Conservation (phyloP, 2,797 vertebrate species). For the Gymnocypris eckloni region DNA sequence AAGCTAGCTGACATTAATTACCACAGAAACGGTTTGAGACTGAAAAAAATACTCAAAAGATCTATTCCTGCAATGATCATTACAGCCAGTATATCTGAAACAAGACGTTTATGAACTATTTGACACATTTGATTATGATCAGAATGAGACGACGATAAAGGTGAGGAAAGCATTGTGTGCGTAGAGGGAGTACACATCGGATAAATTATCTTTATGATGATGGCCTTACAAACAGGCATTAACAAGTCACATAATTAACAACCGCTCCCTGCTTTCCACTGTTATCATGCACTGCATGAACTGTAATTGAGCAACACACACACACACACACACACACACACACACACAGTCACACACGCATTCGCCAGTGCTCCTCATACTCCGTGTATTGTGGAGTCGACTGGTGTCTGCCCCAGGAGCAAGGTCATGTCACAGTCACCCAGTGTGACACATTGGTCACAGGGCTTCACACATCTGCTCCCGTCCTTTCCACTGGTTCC, state of each 20-base stretch:
- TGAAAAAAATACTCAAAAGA: slow-evolving; percentile 17
- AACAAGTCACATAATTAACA: slow-evolving; percentile 43
- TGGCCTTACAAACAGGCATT: slow-evolving; percentile 31
- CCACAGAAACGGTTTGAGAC: slow-evolving; percentile 44
- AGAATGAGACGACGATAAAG: slow-evolving; percentile 19
- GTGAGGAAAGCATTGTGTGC: not conserved
- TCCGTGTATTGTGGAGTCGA: slow-evolving; percentile 58
- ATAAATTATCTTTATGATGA: slow-evolving; percentile 9
- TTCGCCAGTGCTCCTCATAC: slow-evolving; percentile 6
- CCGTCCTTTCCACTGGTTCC: slow-evolving; percentile 68
- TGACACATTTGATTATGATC: slow-evolving; percentile 38
- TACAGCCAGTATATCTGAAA: slow-evolving; percentile 44
- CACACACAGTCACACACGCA: not conserved
- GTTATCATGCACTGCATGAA: slow-evolving; percentile 31
- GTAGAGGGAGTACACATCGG: not conserved
- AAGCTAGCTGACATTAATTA: slow-evolving; percentile 54
- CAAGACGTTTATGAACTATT: slow-evolving; percentile 42
- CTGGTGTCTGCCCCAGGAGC: slow-evolving; percentile 70
- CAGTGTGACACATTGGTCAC: slow-evolving; percentile 72
- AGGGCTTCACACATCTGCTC: slow-evolving; percentile 76
- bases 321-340: slow-evolving; percentile 25
- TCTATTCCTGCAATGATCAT: slow-evolving; percentile 51
- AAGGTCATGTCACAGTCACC: slow-evolving; percentile 74
- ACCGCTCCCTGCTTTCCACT: slow-evolving; percentile 10
- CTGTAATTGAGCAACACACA: slow-evolving; percentile 30